phyloP scores from a whole-genome alignment of 2,888 invertebrate species.

The Machimus rusticus region DNA sequence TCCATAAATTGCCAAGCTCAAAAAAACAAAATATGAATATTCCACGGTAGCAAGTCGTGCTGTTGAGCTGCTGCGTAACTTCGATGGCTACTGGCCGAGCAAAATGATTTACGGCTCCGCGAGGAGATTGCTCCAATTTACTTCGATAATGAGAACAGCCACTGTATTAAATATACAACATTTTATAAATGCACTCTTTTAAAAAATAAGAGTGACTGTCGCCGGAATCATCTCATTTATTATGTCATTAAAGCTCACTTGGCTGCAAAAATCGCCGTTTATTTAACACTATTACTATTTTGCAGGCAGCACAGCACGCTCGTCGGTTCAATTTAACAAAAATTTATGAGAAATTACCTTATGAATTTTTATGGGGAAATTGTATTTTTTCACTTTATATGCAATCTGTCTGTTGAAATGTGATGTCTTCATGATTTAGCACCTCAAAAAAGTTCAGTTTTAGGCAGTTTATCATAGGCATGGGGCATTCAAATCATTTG shows the following conservation, averaged over 20 bases:
- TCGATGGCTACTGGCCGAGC: not conserved
- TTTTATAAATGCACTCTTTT: not conserved
- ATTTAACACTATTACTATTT: not conserved
- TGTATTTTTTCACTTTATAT: not conserved
- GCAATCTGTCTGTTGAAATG: not conserved
- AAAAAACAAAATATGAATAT: constrained; percentile 14
- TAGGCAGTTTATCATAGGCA: not conserved
- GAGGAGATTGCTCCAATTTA: constrained; percentile 6
- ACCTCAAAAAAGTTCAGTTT: not conserved
- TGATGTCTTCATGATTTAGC: not conserved
- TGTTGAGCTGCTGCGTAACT: not conserved
- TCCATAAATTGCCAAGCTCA: not conserved
- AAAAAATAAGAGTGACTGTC: not conserved
- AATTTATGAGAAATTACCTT: not conserved
- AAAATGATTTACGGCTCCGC: not conserved
- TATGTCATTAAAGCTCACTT: not conserved
- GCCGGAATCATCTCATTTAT: not conserved
- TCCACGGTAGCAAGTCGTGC: not conserved
- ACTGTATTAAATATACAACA: not conserved
- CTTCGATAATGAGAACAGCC: not conserved
- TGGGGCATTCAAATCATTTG: not conserved
- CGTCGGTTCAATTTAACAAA: not conserved
- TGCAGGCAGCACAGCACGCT: not conserved
- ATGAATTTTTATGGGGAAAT: not conserved
- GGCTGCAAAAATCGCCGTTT: not conserved